Conservation (phyloP, 2,888 invertebrate genomes). For the Oegoconia quadripuncta region DNA sequence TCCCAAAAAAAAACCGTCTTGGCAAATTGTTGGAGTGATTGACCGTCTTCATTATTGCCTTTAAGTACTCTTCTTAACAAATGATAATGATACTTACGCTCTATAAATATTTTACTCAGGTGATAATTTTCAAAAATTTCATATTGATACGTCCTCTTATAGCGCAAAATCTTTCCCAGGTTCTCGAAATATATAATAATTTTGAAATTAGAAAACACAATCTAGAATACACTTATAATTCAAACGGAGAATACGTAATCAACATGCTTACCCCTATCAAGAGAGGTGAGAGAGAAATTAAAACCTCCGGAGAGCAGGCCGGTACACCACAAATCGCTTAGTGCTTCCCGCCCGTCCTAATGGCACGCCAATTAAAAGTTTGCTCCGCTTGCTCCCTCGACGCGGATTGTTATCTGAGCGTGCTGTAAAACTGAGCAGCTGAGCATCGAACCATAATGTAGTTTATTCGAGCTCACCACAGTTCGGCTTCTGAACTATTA, state of each 20-base stretch:
- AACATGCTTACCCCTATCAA: slow-evolving; percentile 43
- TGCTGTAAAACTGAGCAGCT: slow-evolving; percentile 74
- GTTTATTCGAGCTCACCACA: slow-evolving; percentile 55
- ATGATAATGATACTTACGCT: no score
- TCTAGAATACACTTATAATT: slow-evolving; percentile 18
- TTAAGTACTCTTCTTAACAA: no score
- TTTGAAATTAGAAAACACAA: neutral
- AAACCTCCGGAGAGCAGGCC: slow-evolving; percentile 67
- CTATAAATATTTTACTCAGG: no score
- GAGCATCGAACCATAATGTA: slow-evolving; percentile 63
- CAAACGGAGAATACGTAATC: slow-evolving; percentile 43
- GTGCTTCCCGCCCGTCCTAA: slow-evolving; percentile 73
- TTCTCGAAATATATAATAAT: no score
- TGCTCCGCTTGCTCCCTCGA: slow-evolving; percentile 51
- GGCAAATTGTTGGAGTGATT: no score
- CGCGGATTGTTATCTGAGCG: slow-evolving; percentile 63
- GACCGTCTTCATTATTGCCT: no score
- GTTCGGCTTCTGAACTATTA: slow-evolving; percentile 49
- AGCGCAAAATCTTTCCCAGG: no score
- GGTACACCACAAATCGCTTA: slow-evolving; percentile 79
- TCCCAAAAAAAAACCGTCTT: no score
- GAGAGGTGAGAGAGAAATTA: slow-evolving; percentile 66
- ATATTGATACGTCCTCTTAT: no score
- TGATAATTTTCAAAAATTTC: no score
- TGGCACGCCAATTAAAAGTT: slow-evolving; percentile 80